These are phyloP conservation scores for Myathropa florea DNA, from an alignment of 2,888 invertebrate genomes.

Conservation along the genomic window DNA sequence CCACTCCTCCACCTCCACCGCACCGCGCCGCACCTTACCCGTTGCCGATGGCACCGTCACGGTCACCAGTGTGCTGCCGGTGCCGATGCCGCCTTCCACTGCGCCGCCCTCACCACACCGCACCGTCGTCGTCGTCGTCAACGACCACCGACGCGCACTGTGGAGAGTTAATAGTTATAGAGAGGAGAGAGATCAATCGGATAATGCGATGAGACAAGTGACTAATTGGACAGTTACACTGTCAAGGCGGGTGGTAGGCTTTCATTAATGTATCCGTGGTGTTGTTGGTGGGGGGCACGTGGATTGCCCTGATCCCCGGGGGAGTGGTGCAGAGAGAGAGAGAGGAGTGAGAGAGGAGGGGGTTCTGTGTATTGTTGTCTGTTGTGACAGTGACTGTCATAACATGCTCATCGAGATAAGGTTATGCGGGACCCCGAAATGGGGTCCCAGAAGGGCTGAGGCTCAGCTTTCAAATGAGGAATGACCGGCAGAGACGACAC, in stretches of 20 bases:
- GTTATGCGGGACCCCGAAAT: background rate
- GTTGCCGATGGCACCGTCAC: background rate
- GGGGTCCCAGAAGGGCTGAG: no score
- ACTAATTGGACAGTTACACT: slow-evolving; percentile 70
- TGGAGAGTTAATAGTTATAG: slow-evolving; percentile 52
- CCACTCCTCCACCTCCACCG: slow-evolving; percentile 16
- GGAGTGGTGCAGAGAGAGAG: background rate
- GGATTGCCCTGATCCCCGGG: no score
- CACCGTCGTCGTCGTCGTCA: no score
- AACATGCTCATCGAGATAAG: background rate
- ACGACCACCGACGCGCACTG: background rate
- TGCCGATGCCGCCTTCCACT: background rate
- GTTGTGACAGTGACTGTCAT: background rate
- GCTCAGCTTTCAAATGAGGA: no score
- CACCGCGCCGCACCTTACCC: background rate
- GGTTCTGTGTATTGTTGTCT: background rate
- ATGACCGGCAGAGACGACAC: no score
- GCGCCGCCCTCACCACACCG: background rate
- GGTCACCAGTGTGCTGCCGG: background rate
- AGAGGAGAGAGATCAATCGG: slow-evolving; percentile 65
- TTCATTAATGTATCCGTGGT: slow-evolving; percentile 48
- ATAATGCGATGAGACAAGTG: slow-evolving; percentile 69
- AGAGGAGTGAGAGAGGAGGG: background rate
- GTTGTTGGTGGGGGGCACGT: background rate
- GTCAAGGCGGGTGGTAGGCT: slow-evolving; percentile 68